phyloP scores from a whole-genome alignment of 2,113 vertebrate genomes.

The Anas platyrhynchos region DNA sequence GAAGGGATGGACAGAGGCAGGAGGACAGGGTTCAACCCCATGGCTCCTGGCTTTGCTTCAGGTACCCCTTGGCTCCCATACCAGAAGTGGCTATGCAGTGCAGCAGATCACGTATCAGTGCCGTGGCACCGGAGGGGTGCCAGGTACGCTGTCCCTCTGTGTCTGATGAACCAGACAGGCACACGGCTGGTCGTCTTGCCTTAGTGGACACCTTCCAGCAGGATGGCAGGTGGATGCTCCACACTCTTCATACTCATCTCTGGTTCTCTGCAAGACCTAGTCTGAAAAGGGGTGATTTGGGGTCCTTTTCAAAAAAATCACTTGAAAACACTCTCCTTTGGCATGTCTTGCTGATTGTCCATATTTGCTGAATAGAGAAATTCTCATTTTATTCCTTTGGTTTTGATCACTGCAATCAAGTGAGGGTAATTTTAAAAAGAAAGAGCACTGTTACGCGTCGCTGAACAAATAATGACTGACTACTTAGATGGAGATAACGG shows the following conservation, averaged over 20 bases:
- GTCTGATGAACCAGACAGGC: neutral
- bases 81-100: neutral
- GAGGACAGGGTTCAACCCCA: neutral
- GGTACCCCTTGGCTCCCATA: neutral
- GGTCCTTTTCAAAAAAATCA: neutral
- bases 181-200: fast-evolving
- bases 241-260: neutral
- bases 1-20: neutral
- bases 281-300: neutral
- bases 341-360: neutral
- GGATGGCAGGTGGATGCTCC: neutral
- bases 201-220: neutral
- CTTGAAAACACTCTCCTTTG: neutral
- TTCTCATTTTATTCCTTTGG: neutral
- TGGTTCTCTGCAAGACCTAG: neutral
- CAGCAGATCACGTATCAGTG: neutral
- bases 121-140: neutral
- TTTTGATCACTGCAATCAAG: constrained; percentile 14
- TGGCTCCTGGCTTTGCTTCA: neutral
- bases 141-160: fast-evolving
- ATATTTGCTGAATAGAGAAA: neutral
- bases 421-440: neutral
- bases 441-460: neutral
- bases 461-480: neutral
- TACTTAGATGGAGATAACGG: neutral